Evolutionary conservation across 1,140 invertebrate species (phyloP).

Genomic region (Drosophila eugracilis): DNA sequence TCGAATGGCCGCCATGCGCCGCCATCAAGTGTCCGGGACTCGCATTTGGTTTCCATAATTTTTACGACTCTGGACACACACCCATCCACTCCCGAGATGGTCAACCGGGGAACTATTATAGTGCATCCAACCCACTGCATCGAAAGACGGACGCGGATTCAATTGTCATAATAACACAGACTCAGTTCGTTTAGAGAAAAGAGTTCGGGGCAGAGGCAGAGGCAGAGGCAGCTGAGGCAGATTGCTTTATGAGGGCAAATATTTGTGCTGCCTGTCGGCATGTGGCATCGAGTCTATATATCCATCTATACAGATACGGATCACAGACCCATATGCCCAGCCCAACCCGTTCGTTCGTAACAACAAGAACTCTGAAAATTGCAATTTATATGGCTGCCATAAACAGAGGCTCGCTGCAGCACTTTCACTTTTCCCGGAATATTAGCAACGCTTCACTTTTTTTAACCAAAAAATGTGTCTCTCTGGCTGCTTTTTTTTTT

Average conservation of each 20-base stretch:
- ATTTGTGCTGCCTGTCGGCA: slow-evolving; percentile 70
- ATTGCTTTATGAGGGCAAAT: slow-evolving; percentile 60
- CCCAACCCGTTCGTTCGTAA: slow-evolving; percentile 55
- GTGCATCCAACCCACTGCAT: slow-evolving; percentile 32
- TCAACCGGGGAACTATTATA: slow-evolving; percentile 34
- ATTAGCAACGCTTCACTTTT: slow-evolving; percentile 75
- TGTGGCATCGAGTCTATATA: slow-evolving; percentile 50
- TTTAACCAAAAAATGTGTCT: slow-evolving; percentile 48
- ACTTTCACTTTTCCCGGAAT: slow-evolving; percentile 77
- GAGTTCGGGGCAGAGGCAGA: too few relatives aligned
- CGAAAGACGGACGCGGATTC: slow-evolving; percentile 38
- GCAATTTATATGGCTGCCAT: slow-evolving; percentile 78
- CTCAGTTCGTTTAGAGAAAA: slow-evolving; percentile 10
- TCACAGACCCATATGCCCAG: slow-evolving; percentile 29
- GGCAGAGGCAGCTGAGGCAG: slow-evolving; percentile 44
- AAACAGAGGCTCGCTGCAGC: slow-evolving; percentile 56
- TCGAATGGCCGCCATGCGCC: slow-evolving; percentile 39
- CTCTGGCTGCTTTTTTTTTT: slow-evolving; percentile 31
- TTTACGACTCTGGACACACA: slow-evolving; percentile 50
- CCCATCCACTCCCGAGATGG: slow-evolving; percentile 29
- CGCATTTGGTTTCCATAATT: slow-evolving; percentile 63
- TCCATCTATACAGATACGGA: not conserved
- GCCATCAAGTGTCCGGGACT: slow-evolving; percentile 29
- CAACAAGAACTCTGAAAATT: slow-evolving; percentile 67
- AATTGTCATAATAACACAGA: slow-evolving; percentile 61